Conservation (phyloP, 2,888 invertebrate species). For the Scelioninae gen. 1 region DNA sequence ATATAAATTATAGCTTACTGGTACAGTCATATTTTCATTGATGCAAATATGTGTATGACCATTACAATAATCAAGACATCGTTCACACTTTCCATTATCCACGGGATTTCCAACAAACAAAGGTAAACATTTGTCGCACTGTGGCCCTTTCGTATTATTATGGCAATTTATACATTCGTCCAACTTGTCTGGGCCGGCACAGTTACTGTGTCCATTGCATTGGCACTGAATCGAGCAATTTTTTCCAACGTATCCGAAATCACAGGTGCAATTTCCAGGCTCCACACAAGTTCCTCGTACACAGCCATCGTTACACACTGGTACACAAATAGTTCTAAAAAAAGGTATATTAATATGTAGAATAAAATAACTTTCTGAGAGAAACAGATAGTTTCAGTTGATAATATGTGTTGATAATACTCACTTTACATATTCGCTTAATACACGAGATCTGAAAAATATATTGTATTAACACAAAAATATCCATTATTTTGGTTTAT, state of each 20-base stretch:
- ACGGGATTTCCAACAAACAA: constrained; percentile 96
- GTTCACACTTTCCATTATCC: constrained; percentile 93
- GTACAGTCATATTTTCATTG: constrained; percentile 85
- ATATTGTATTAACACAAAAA: constrained; percentile 29
- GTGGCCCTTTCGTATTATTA: constrained; percentile 96
- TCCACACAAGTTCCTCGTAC: constrained; percentile 93
- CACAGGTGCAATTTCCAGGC: constrained; percentile 93
- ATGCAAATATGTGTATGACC: constrained; percentile 94
- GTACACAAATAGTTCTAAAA: constrained; percentile 86
- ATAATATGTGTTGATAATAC: constrained; percentile 23
- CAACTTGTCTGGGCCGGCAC: constrained; percentile 93
- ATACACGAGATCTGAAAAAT: constrained; percentile 75
- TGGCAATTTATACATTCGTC: constrained; percentile 93
- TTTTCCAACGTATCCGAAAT: constrained; percentile 97
- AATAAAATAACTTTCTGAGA: no score
- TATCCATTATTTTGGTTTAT: neutral
- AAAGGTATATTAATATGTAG: neutral
- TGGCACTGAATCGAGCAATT: constrained; percentile 97
- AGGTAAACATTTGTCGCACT: constrained; percentile 95
- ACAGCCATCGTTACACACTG: constrained; percentile 93
- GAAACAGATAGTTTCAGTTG: neutral
- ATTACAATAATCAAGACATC: constrained; percentile 95
- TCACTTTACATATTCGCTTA: constrained; percentile 79
- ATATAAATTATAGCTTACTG: constrained; percentile 69
- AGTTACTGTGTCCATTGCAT: constrained; percentile 97